Evolutionary conservation across 1,140 invertebrate species (phyloP), one percentile per base, ranked within the genome.

Genomic region (Hydropsyche tenuis): DNA sequence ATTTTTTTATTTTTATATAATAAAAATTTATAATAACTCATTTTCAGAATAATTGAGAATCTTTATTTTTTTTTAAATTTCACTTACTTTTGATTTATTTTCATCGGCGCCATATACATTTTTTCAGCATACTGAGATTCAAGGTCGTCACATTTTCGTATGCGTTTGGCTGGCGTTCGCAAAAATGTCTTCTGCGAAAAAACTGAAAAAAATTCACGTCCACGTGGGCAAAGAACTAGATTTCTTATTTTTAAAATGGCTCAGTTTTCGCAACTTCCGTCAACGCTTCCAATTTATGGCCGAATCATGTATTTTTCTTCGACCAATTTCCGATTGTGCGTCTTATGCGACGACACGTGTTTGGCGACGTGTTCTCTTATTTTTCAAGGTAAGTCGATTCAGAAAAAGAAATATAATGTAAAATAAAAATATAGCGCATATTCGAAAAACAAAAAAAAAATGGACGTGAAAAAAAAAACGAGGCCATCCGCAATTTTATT

Each of bases 401-500:
- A 14, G 14, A 51, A 51, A n/a, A 51, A 20, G 48, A 51, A 51
- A 20, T 51, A 51, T 20, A 51, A 5, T 7, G 9, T 14, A 60
- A 25, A 60, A 60, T 14, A 60, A 60, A 60, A n/a, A n/a, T n/a
- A 60, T 20, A 3, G 45, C 14, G 37, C 12, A 6, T 14, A 48
- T 12, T n/a, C 12, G 45, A 14, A 48, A 48, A 14, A 48, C 4
- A 66, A 48, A 46, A 43, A 11, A 12, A 16, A 45, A 46, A 46
- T 22, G 30, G 9, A n/a, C 3, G 30, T 37, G 11, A 60, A 43
- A 72, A 51, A 74, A 69, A 76, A 74, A 76, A 43, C 72, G 75
- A 74, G 75, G 72, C 70, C 72, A 69, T 63, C 46, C 75, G 68
- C 45, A 53, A 72, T 74, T 74, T 76, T 76, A 76, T 76, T 76